Base-by-base conservation (phyloP, 2,797 vertebrate species). In the Mormyrus proboscirostris region DNA sequence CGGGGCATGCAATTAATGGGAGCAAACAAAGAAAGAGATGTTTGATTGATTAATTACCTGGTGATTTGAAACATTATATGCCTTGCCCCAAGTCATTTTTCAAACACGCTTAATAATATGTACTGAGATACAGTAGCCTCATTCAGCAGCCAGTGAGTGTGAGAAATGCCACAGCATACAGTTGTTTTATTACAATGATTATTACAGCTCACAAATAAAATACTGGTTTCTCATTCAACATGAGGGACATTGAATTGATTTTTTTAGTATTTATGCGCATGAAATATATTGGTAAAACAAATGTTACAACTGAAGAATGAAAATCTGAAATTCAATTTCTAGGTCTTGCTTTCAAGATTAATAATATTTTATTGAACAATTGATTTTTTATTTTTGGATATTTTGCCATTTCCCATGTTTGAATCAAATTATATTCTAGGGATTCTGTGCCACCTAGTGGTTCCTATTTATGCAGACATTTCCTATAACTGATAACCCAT, bases 391-490 rank as follows among this genome's bases (percentile, higher is more conserved):
- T 51, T 85, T 85, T 50, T 25, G 44, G 9, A 25, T 25, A 85
- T 47, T 49, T 50, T 12, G 50, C 82, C 41, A 12, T 84, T 73
- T 50, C 62, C 25, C 41, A 41, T 22, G 62, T 44, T 25, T 51
- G 53, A 83, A 49, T 62, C 19, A 50, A 57, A 57, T 83, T 51
- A 88, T 88, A 88, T 88, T 84, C 88, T 86, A 73, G 59, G 79
- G 87, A 88, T 86, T 86, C 84, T 88, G 62, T 88, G 89, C 89
- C 89, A 84, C 82, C 89, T 90, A 88, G 89, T 90, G 89, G 89
- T 76, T 49, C 19, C 44, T 14, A 16, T 85, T 49, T 38, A 33
- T 14, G 86, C 22, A 38, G 38, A 9, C 22, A 76, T 51, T 86
- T 62, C 29, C 44, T 14, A 25, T 53, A n/a, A 12, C 51, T 57